Evolutionary conservation across 2,888 invertebrate genomes (phyloP), one percentile per base, ranked within the genome.

Genomic region (Watsonalla cultraria): DNA sequence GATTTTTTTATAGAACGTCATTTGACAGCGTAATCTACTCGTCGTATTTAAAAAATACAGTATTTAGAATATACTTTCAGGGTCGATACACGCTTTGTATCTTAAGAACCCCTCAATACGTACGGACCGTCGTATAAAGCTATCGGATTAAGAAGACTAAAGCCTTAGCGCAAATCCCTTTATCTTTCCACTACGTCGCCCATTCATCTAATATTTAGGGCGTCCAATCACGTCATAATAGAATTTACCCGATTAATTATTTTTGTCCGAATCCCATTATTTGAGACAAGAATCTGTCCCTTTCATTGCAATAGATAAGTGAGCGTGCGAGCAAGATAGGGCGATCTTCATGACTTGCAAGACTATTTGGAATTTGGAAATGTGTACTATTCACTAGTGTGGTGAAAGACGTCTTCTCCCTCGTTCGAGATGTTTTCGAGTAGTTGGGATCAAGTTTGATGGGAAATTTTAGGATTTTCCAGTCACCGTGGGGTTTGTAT

Each of bases 221-320:
- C 57, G 59, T 69, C 66, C 63, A 70, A 76, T 74, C 69, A 72
- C 70, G 66, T 73, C 68, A 67, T 76, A 73, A 74, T 74, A 67
- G 72, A 74, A 69, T 72, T 70, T 60, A 54, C 56, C 64, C 68
- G 75, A 81, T 80, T 80, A 77, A 83, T 83, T 80, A 81, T 72
- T 73, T 76, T 66, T 68, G 68, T 60, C 66, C 60, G 58, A 60
- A 70, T 70, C 8, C 39, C 9, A 39, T 39, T 39, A 39, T 42
- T 42, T 42, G 13, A 13, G 39, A 9, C 35, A 37, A 49, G 52
- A 37, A 37, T 37, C 37, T 11, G 14, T 14, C 49, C 15, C 15
- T 49, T 14, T 49, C 49, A 14, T 11, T 15, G 7, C 7, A 6
- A 39, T 35, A 35, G 6, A 7, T 33, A 14, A 14, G 8, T 37